A percentile compares a stretch with the other conserved stretches of the same genome.
These are phyloP conservation scores for Heliconius hewitsoni DNA, from an alignment of 1,140 invertebrate genomes.

Conservation along the genomic window DNA sequence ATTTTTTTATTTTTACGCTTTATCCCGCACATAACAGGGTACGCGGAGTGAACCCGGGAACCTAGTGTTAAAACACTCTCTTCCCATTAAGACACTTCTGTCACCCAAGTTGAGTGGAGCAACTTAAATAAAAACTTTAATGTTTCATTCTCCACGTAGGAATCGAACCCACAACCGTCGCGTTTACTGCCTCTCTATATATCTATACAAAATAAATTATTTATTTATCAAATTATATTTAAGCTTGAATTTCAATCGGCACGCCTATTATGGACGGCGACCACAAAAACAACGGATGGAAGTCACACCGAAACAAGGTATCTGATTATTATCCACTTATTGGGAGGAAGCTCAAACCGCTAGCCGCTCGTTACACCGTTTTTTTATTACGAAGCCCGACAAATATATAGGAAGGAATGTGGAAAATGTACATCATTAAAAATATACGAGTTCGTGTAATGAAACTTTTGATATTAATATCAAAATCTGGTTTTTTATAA, in stretches of 20 bases:
- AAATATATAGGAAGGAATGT: conserved; percentile 12
- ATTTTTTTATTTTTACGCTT: too few species aligned
- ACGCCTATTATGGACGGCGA: conserved; percentile 9
- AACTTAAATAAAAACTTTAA: too few species aligned
- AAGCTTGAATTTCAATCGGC: neutral
- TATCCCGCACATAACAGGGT: too few species aligned
- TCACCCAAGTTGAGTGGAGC: too few species aligned
- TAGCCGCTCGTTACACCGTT: conserved; percentile 46
- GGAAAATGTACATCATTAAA: conserved; percentile 13
- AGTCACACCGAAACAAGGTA: conserved; percentile 41
- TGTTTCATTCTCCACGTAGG: too few species aligned
- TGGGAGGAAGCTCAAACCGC: conserved; percentile 68
- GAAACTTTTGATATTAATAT: neutral
- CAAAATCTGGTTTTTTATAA: neutral
- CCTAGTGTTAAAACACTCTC: fast-evolving
- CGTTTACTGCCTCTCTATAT: too few species aligned
- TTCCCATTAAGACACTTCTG: too few species aligned
- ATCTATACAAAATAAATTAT: neutral
- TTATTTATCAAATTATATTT: neutral
- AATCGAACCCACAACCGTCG: too few species aligned
- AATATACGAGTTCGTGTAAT: conserved; percentile 12
- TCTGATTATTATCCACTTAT: conserved; percentile 73
- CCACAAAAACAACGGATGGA: conserved; percentile 22
- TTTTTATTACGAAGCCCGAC: conserved; percentile 1
- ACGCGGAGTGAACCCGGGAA: too few species aligned